Conservation (phyloP, 2,888 invertebrate genomes). For the Himalopsyche anomala region DNA sequence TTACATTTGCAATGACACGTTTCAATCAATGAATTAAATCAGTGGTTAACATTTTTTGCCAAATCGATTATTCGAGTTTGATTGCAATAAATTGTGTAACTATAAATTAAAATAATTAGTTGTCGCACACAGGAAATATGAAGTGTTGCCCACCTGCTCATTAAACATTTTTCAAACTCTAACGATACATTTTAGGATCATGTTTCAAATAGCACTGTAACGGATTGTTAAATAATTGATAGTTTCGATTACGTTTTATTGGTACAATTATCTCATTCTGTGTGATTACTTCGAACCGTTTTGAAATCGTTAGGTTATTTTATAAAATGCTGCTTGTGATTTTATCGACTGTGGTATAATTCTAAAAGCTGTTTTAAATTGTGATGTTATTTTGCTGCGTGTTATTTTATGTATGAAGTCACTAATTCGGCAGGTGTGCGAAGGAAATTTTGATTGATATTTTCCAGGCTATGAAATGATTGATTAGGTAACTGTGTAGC, state of each 20-base stretch:
- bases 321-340: neutral
- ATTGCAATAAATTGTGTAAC: no score
- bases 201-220: neutral
- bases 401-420: neutral
- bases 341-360: neutral
- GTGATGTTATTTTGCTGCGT: neutral
- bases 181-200: neutral
- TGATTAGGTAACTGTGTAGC: neutral
- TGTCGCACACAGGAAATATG: no score
- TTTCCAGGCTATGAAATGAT: neutral
- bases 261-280: constrained; percentile 1
- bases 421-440: constrained; percentile 10
- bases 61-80: no score
- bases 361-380: neutral
- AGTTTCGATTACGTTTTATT: constrained; percentile 7
- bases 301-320: neutral
- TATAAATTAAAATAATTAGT: no score
- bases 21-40: no score
- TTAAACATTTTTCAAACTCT: no score
- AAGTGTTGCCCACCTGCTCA: no score
- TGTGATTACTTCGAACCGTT: neutral
- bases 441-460: neutral
- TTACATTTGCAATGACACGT: no score
- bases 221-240: neutral
- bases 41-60: no score